phyloP scores from a whole-genome alignment of 2,797 vertebrate genomes.

The Ambastaia sidthimunki region DNA sequence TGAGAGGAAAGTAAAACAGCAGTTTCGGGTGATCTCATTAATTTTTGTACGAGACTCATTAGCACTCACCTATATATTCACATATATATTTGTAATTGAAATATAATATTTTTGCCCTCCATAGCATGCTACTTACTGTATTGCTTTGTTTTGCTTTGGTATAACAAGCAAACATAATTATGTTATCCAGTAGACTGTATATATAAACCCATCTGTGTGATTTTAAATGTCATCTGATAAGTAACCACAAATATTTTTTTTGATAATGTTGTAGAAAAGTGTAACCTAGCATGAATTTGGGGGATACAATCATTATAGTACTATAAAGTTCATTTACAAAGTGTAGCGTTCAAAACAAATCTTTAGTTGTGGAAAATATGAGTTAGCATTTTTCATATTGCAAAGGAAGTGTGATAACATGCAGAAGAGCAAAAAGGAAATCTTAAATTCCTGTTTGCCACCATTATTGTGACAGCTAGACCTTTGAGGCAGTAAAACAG shows the following conservation, averaged over 20 bases:
- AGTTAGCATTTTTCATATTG: conserved; percentile 32
- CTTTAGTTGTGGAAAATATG: conserved; percentile 39
- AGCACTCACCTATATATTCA: no score
- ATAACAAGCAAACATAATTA: neutral
- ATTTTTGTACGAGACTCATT: no score
- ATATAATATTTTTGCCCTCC: no score
- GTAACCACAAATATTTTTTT: neutral
- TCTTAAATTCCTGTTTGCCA: conserved; percentile 68
- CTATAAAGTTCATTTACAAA: neutral
- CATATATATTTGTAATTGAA: no score
- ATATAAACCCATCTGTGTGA: conserved; percentile 1
- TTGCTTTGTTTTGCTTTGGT: no score
- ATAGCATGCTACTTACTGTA: no score
- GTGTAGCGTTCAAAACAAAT: neutral
- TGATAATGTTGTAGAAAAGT: no score
- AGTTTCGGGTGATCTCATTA: neutral
- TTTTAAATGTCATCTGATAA: neutral
- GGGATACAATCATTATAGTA: neutral
- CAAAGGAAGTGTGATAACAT: conserved; percentile 34
- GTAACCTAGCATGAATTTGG: neutral
- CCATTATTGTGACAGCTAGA: conserved; percentile 6
- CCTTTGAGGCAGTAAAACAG: neutral
- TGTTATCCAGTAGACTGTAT: neutral
- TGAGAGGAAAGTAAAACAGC: neutral
- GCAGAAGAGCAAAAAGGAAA: conserved; percentile 48